A percentile compares a stretch with the other conserved stretches of the same genome.
Evolutionary conservation across 2,888 invertebrate species (phyloP).

Genomic region (Ochlodes sylvanus): DNA sequence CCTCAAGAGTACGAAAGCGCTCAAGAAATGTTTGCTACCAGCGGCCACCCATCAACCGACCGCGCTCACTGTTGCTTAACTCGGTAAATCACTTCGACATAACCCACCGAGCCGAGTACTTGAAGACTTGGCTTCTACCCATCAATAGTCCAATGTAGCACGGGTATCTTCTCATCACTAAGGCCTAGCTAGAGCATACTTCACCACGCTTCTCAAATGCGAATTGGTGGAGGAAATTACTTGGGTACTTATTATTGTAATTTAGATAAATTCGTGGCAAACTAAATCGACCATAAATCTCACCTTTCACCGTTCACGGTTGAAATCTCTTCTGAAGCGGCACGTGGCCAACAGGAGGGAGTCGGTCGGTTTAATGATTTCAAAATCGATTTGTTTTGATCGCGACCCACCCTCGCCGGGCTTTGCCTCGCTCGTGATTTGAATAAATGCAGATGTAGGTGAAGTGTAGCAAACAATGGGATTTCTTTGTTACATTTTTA

Average conservation of each 20-base stretch:
- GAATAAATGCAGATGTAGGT: conserved; percentile 10
- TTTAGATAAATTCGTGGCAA: background rate
- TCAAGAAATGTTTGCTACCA: background rate
- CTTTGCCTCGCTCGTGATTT: conserved; percentile 9
- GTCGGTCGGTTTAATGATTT: conserved; percentile 76
- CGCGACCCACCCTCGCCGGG: conserved; percentile 57
- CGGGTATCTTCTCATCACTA: too few relatives aligned
- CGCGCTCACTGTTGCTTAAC: too few relatives aligned
- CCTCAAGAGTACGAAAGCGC: background rate
- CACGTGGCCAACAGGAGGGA: conserved; percentile 67
- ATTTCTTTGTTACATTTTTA: background rate
- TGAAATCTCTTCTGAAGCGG: conserved; percentile 40
- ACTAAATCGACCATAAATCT: conserved; percentile 2
- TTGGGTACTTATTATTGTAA: too few relatives aligned
- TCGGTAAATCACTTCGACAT: too few relatives aligned
- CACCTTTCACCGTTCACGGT: conserved; percentile 25
- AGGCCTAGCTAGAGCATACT: too few relatives aligned
- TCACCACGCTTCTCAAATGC: too few relatives aligned
- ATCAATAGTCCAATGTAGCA: too few relatives aligned
- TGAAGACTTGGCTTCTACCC: too few relatives aligned
- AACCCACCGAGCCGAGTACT: too few relatives aligned
- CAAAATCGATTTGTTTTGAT: conserved; percentile 77
- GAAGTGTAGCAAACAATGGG: conserved; percentile 1
- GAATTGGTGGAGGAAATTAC: too few relatives aligned
- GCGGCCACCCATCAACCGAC: too few relatives aligned